Base-by-base conservation (phyloP, 1,140 invertebrate genomes). In the Drosophila lini region DNA sequence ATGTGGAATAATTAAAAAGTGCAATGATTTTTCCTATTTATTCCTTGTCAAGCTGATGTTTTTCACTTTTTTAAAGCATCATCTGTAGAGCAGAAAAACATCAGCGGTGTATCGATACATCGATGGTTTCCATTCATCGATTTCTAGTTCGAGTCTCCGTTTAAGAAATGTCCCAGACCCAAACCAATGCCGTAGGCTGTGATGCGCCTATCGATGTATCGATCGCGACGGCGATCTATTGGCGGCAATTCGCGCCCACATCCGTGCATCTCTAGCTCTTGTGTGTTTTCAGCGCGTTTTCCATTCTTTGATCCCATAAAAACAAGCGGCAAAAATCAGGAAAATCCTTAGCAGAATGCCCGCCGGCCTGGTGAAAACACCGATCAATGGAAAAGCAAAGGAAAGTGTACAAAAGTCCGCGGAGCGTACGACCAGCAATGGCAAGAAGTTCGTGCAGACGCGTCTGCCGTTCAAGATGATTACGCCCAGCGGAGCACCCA, bases 361-460 rank as follows among this genome's bases (percentile, higher is more conserved):
- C 32, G 69, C 78, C 45, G 82, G 82, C 78, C 56, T 70, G 74
- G 58, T 86, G n/a, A 85, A 81, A 44, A 86, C 81, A 40, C 81
- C 81, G 22, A 78, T n/a, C 57, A 74, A 61, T 32, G 58, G 8
- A n/a, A 42, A 31, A 53, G 58, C 25, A 0, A 82, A 80, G n/a
- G 80, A 81, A 19, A 61, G 52, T 3, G 0, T 13, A 10, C 62
- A 60, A 32, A 85, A 85, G 16, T 73, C 81, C 13, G 61, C 65
- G 2, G 81, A 83, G 13, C 70, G 63, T 11, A 84, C 57, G 13
- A 45, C 47, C 16, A 91, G 84, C 73, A 76, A 77, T 53, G 86
- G 81, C 55, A 92, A 92, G 41, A 93, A 93, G 53, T 69, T 93
- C 7, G 91, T 92, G 8, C 92, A 93, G 60, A 92, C 92, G 31